Conservation (phyloP, 2,888 invertebrate genomes). For the Hypena proboscidalis region DNA sequence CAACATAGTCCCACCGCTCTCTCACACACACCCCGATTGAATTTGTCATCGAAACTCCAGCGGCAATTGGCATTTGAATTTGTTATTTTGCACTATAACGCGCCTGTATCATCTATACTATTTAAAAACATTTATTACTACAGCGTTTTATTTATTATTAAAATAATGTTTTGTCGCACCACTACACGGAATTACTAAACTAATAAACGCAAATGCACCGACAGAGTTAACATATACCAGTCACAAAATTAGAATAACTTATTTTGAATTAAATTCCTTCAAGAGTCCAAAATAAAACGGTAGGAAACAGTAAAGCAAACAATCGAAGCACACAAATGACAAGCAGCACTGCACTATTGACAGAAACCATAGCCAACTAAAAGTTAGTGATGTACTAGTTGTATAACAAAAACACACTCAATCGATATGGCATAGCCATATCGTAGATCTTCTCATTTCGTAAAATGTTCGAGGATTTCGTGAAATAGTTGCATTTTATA, state of each 20-base stretch:
- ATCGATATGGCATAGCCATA: too few species aligned
- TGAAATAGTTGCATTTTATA: too few species aligned
- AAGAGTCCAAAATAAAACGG: conserved; percentile 64
- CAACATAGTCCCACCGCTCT: conserved; percentile 80
- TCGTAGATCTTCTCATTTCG: too few species aligned
- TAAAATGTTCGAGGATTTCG: too few species aligned
- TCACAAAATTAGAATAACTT: conserved; percentile 41
- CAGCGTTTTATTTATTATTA: conserved; percentile 33
- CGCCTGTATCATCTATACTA: conserved; percentile 26
- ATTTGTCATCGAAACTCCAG: conserved; percentile 66
- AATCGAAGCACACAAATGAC: conserved; percentile 76
- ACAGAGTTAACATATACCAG: conserved; percentile 28
- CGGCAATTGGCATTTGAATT: conserved; percentile 72
- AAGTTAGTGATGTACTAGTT: conserved; percentile 4
- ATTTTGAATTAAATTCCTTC: conserved; percentile 48
- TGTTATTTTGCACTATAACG: conserved; percentile 50
- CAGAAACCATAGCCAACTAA: conserved; percentile 48
- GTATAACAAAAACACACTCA: too few species aligned
- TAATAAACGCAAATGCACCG: conserved; percentile 43
- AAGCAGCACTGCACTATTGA: conserved; percentile 54
- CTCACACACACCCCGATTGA: conserved; percentile 50
- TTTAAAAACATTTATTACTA: conserved; percentile 24
- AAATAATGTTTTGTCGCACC: conserved; percentile 38
- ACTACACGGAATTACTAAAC: conserved; percentile 39
- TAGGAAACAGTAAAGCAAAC: conserved; percentile 74